phyloP scores from a whole-genome alignment of 1,140 invertebrate species.

The Calephelis nemesis region DNA sequence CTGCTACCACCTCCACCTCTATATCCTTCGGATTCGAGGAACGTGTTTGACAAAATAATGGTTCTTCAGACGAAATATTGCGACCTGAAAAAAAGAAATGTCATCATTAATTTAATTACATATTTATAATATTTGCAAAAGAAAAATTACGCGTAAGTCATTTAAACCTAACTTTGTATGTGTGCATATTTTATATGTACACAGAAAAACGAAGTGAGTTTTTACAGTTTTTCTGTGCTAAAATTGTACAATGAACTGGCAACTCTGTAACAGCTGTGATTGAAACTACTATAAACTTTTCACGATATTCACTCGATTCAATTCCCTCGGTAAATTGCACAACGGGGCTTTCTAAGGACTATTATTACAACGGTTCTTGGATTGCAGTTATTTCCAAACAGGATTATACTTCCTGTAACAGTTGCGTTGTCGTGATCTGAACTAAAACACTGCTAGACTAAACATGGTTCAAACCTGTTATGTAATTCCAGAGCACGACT shows the following conservation, averaged over 20 bases:
- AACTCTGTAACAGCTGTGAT: neutral
- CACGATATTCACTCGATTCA: conserved; percentile 40
- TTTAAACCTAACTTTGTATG: too few relatives aligned
- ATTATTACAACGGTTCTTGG: conserved; percentile 68
- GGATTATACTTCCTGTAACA: conserved; percentile 46
- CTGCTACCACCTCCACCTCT: conserved; percentile 67
- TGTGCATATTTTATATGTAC: too few relatives aligned
- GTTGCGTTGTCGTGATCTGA: conserved; percentile 4
- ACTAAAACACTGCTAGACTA: conserved; percentile 1
- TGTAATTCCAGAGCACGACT: neutral
- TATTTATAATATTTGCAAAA: too few relatives aligned
- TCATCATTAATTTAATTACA: too few relatives aligned
- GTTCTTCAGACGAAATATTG: conserved; percentile 47
- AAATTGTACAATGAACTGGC: neutral
- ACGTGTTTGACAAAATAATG: conserved; percentile 70
- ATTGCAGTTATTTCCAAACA: conserved; percentile 45
- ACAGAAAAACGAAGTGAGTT: too few relatives aligned
- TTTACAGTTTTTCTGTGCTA: too few relatives aligned
- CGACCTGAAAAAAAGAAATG: conserved; percentile 51
- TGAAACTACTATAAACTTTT: conserved; percentile 12
- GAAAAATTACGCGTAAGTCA: too few relatives aligned
- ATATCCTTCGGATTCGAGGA: conserved; percentile 43
- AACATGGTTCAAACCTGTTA: conserved; percentile 15
- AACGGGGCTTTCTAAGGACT: conserved; percentile 56
- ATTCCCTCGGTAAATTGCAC: conserved; percentile 44